Evolutionary conservation across 2,113 vertebrate species (phyloP).

Genomic region (Isurus oxyrinchus): DNA sequence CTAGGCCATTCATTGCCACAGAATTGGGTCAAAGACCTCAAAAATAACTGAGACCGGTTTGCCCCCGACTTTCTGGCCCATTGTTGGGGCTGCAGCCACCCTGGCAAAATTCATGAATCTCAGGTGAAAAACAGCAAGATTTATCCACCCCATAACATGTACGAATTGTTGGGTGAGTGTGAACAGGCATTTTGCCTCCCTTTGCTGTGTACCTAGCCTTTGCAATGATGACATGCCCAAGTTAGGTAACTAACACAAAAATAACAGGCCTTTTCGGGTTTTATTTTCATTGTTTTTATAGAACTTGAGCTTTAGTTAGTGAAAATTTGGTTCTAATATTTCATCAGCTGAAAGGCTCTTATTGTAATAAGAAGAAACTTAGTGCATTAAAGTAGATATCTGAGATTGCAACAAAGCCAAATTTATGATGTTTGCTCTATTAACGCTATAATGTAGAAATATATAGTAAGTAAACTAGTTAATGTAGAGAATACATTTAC

Average conservation of each 20-base stretch:
- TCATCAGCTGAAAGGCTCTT: not conserved
- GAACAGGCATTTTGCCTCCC: too few species aligned
- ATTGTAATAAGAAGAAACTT: too few species aligned
- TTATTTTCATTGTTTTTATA: not conserved
- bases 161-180: too few species aligned
- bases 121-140: not conserved
- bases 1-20: not conserved
- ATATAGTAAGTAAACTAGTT: not conserved
- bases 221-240: not conserved
- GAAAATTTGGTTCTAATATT: not conserved
- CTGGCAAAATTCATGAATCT: not conserved
- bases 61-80: too few species aligned
- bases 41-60: not conserved
- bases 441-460: too few species aligned
- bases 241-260: not conserved
- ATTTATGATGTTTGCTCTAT: too few species aligned
- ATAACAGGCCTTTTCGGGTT: not conserved
- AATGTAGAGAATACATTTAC: not conserved
- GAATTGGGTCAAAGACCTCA: not conserved
- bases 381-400: too few species aligned
- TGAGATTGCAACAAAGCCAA: too few species aligned
- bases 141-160: too few species aligned
- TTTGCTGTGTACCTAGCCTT: not conserved
- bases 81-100: not conserved
- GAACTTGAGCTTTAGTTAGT: not conserved